phyloP scores from a whole-genome alignment of 2,113 vertebrate species.

The Chascanopsetta lugubris region DNA sequence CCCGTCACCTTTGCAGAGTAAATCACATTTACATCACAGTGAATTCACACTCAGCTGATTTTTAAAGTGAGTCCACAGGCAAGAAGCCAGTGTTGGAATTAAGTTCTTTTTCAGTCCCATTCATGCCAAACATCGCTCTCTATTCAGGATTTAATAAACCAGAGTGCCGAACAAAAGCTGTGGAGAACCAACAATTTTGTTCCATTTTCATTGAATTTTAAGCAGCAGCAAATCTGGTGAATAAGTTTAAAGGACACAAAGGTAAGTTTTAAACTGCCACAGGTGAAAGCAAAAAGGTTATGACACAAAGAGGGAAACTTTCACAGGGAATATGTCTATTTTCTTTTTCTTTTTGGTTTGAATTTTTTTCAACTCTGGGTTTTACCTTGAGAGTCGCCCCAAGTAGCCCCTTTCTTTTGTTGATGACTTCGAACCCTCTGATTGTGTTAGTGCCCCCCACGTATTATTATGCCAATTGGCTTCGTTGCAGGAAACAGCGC shows the following conservation, averaged over 20 bases:
- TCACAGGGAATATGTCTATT: no score
- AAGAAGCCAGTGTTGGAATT: no score
- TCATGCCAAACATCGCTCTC: not conserved
- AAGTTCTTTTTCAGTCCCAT: not conserved
- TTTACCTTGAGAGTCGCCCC: not conserved
- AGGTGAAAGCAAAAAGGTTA: not conserved
- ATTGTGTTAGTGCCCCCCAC: not conserved
- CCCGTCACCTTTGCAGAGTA: not conserved
- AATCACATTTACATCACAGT: not conserved
- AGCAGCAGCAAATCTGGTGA: not conserved
- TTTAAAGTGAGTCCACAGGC: not conserved
- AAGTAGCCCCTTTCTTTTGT: not conserved
- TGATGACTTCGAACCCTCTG: not conserved
- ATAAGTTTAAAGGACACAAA: not conserved
- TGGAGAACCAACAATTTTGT: not conserved
- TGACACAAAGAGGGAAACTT: not conserved
- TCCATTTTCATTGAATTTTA: not conserved
- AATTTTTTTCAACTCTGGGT: not conserved
- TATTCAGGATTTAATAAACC: not conserved
- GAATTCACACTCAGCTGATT: not conserved
- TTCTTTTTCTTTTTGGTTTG: not conserved
- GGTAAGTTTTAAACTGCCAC: not conserved
- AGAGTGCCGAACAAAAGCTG: not conserved
- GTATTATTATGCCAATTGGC: not conserved
- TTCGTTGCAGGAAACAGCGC: no score